Base-by-base conservation (phyloP, 2,797 vertebrate species). In the Acanthopagrus latus region DNA sequence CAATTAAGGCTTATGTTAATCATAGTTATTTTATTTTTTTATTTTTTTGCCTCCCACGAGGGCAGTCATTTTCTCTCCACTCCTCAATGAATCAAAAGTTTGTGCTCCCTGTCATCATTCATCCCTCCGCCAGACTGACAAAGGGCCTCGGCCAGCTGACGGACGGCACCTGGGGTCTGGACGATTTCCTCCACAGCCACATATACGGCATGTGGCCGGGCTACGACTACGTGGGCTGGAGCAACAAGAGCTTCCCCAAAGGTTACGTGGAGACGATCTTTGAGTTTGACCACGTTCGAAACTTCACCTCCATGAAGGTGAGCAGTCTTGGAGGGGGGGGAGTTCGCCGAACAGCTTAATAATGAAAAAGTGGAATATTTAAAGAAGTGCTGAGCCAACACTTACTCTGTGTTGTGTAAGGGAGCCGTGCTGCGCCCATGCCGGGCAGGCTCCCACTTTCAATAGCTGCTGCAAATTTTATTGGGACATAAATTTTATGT, bases 241-340 rank as follows among this genome's bases (percentile, higher is more conserved):
- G 91, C 86, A 99, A 99, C 0, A 96, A 96, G 83, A 99, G 95
- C 74, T 95, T 96, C 0, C 71, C 95, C 0, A 93, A 93, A 0
- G 97, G 96, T 79, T 97, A 96, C 0, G 95, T 98, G 63, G 98
- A 99, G 94, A 97, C 97, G 83, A 96, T 95, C 84, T 99, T 99
- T 7, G 96, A 98, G 78, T 99, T 99, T 0, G 98, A 99, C 92
- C 96, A 95, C 52, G 91, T 98, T 84, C 93, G 97, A 88, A 99
- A 99, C 91, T 99, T 99, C 90, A 98, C 98, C 0, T 96, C 97
- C 38, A 98, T 99, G 97, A 99, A 99, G 97, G 98, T 99, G 64
- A 76, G 64, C 27, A 44, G 5, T 47, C 7, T 47, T 5, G 14
- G 43, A 13, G 43, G 43, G 8, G n/a, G 18, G 8, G 18, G 16